phyloP scores from a whole-genome alignment of 2,888 invertebrate species.

The Dendrolimus pini region DNA sequence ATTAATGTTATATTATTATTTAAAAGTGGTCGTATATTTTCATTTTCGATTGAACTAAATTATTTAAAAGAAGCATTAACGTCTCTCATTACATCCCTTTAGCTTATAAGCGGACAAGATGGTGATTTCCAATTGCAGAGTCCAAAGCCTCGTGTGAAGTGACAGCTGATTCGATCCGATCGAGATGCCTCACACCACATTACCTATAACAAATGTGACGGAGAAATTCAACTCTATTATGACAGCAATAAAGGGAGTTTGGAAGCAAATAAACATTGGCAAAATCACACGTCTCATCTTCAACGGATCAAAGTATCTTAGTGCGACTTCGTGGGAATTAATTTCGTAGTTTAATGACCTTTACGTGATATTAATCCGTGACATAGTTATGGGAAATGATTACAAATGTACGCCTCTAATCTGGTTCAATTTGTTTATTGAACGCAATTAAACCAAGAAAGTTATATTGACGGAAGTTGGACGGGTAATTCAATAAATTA shows the following conservation, averaged over 20 bases:
- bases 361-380: constrained; percentile 43
- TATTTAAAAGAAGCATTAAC: background rate
- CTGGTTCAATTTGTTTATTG: constrained; percentile 24
- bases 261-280: constrained; percentile 19
- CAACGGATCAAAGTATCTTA: constrained; percentile 50
- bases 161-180: constrained; percentile 59
- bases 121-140: constrained; percentile 29
- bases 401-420: constrained; percentile 25
- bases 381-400: constrained; percentile 47
- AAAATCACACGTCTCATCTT: constrained; percentile 46
- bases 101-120: background rate
- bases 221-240: constrained; percentile 16
- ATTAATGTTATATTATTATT: no score
- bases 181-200: constrained; percentile 34
- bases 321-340: constrained; percentile 64
- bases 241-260: constrained; percentile 17
- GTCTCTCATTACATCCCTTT: background rate
- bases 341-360: constrained; percentile 61
- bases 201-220: constrained; percentile 3
- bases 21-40: no score
- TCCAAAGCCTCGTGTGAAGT: constrained; percentile 60
- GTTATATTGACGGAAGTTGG: constrained; percentile 3
- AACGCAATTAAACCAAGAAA: constrained; percentile 1
- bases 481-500: background rate
- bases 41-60: background rate